Evolutionary conservation across 1,140 invertebrate genomes (phyloP), one percentile per base, ranked within the genome.

Genomic region (Meloidogyne exigua): DNA sequence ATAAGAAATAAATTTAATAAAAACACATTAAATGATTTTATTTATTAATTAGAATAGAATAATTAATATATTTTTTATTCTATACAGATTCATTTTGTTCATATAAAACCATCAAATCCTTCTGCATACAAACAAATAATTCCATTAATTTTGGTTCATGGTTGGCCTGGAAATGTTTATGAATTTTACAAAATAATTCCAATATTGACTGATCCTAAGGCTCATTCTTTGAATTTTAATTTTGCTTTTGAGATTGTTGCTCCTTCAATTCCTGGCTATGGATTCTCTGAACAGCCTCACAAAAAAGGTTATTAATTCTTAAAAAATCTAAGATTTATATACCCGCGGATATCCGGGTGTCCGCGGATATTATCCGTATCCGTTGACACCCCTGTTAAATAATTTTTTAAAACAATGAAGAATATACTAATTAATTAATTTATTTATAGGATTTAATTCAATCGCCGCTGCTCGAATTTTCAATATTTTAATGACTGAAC

Each of bases 171-270:
- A 0, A 81, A 74, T 75, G 79, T 81, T 25, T 83, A 92, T 10
- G 93, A 96, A 88, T 95, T 95, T 85, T 92, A 93, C 79, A 92
- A 93, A 82, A 89, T 94, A 0, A 91, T 93, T 68, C 92, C 92
- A 0, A 72, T 92, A 5, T 88, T 94, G 1, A 92, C 90, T 0
- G 90, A 89, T 1, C 88, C 91, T 5, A 89, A 92, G 12, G 93
- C 95, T 87, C 88, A 88, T 67, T 86, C 23, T 63, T 15, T 83
- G 15, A 42, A 89, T 11, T 88, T 89, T 63, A 89, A 92, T 79
- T 91, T 92, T 81, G 92, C 91, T 1, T 92, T 94, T 81, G 93
- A 94, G 88, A 88, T 94, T 0, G 90, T 95, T 23, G 91, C 91
- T 9, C 92, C 93, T 2, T 93, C 92, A 62, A 88, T 94, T 68